Evolutionary conservation across 1,140 invertebrate species (phyloP).

Genomic region (Drosophila virilis): DNA sequence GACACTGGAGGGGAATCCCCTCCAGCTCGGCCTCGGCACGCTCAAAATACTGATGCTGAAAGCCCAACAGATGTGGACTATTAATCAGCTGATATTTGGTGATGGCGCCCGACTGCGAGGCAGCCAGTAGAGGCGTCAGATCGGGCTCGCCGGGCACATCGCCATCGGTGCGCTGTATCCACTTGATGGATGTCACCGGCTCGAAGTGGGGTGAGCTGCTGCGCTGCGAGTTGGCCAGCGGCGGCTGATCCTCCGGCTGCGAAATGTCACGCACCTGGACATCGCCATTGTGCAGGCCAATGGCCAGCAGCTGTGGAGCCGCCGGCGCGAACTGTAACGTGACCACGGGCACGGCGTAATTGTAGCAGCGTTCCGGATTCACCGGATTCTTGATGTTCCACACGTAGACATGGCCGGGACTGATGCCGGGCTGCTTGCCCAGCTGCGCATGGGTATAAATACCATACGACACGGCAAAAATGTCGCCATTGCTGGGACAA

Average conservation of each 20-base stretch:
- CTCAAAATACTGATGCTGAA: constrained; percentile 87
- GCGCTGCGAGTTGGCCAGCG: constrained; percentile 86
- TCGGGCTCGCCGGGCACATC: constrained; percentile 69
- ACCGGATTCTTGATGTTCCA: constrained; percentile 95
- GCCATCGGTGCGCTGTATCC: constrained; percentile 84
- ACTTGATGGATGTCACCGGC: constrained; percentile 88
- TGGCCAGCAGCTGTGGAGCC: constrained; percentile 89
- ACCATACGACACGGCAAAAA: constrained; percentile 90
- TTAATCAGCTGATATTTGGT: constrained; percentile 85
- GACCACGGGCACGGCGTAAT: constrained; percentile 89
- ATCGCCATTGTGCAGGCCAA: constrained; percentile 92
- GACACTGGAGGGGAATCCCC: constrained; percentile 83
- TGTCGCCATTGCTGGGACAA: constrained; percentile 87
- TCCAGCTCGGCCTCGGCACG: constrained; percentile 87
- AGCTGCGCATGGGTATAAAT: constrained; percentile 84
- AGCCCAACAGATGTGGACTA: constrained; percentile 81
- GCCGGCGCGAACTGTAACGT: constrained; percentile 89
- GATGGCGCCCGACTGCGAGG: constrained; percentile 87
- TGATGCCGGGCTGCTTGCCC: not conserved
- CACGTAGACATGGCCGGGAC: constrained; percentile 86
- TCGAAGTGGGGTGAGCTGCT: constrained; percentile 86
- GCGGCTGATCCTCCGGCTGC: constrained; percentile 81
- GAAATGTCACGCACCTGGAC: constrained; percentile 90
- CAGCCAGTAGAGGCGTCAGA: constrained; percentile 85
- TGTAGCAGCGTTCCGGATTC: constrained; percentile 90